Percentiles rank a stretch among this genome's conserved stretches.
These are phyloP conservation scores for Pegoplata infirma DNA, from an alignment of 2,888 invertebrate genomes.

Conservation along the genomic window DNA sequence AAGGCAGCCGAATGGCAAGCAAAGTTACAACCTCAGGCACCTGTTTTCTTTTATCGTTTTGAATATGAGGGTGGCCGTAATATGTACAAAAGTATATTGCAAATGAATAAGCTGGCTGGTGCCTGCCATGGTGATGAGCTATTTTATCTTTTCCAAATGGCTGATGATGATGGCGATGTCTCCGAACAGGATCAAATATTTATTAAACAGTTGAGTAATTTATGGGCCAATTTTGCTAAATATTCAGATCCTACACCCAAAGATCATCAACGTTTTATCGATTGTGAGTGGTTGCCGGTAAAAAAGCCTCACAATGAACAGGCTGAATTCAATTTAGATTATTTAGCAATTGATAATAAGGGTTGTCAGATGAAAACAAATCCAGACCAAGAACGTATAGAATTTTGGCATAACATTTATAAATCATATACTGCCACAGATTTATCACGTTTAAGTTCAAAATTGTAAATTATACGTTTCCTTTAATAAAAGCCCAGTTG, in stretches of 20 bases:
- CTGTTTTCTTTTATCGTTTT: constrained; percentile 81
- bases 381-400: constrained; percentile 72
- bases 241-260: constrained; percentile 77
- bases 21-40: constrained; percentile 70
- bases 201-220: constrained; percentile 78
- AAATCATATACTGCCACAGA: constrained; percentile 69
- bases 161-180: constrained; percentile 56
- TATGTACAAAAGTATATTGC: constrained; percentile 78
- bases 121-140: constrained; percentile 82
- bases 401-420: constrained; percentile 75
- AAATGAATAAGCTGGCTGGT: constrained; percentile 78
- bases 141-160: constrained; percentile 80
- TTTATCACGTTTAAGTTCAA: constrained; percentile 66
- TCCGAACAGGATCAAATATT: constrained; percentile 70
- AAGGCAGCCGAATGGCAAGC: constrained; percentile 70
- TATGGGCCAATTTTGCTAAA: constrained; percentile 84
- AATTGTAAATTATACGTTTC: constrained; percentile 62
- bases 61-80: constrained; percentile 80
- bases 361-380: constrained; percentile 70
- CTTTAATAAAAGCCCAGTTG: constrained; percentile 50
- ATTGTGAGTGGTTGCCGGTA: constrained; percentile 71
- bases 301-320: constrained; percentile 41
- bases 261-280: constrained; percentile 39
- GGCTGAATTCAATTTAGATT: constrained; percentile 68
- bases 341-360: constrained; percentile 70